These are phyloP conservation scores for Eupithecia exiguata DNA, from an alignment of 2,888 invertebrate species.

Conservation along the genomic window DNA sequence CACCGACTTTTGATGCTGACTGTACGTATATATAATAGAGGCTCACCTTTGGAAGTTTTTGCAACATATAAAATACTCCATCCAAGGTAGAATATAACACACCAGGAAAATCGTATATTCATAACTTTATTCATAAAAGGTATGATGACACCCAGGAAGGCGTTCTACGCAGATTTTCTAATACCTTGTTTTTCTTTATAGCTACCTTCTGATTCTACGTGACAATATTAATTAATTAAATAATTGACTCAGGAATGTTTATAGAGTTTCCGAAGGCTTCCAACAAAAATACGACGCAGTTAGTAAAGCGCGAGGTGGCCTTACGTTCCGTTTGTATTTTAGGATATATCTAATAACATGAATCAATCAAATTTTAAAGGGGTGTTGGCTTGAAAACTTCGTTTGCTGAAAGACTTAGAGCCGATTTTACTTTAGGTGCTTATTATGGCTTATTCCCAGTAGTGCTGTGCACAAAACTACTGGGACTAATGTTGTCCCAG, in stretches of 20 bases:
- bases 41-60: not conserved
- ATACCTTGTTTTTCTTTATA: slow-evolving; percentile 10
- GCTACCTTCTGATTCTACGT: slow-evolving; percentile 5
- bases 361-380: not conserved
- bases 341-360: not conserved
- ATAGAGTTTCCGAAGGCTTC: not conserved
- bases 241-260: slow-evolving; percentile 8
- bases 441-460: too few species aligned
- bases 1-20: not conserved
- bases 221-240: slow-evolving; percentile 9
- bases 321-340: not conserved
- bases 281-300: slow-evolving; percentile 4
- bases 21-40: not conserved
- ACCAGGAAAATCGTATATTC: slow-evolving; percentile 30
- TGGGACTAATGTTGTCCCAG: too few species aligned
- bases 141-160: slow-evolving; percentile 37
- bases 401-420: not conserved
- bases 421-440: not conserved
- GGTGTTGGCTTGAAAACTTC: too few species aligned
- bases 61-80: not conserved
- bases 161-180: slow-evolving; percentile 28
- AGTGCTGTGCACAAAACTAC: too few species aligned
- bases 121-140: slow-evolving; percentile 31
- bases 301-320: not conserved
- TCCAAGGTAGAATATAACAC: slow-evolving; percentile 5